phyloP scores from a whole-genome alignment of 2,888 invertebrate species.

The Vandiemenella viatica region DNA sequence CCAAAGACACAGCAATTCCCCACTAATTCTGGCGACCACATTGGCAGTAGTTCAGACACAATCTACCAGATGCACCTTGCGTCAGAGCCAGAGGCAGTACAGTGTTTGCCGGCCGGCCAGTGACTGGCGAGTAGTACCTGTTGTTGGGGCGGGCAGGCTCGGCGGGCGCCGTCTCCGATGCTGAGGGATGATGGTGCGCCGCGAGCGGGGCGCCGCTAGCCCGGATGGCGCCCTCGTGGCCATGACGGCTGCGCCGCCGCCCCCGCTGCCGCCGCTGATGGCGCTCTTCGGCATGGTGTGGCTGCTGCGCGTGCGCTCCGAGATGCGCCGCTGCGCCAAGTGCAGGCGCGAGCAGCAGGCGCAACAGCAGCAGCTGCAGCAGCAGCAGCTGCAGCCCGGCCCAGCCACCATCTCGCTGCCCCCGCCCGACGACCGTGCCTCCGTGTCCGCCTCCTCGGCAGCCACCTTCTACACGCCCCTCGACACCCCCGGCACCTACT shows the following conservation, averaged over 20 bases:
- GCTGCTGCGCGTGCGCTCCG: slow-evolving; percentile 65
- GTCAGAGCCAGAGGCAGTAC: too few species aligned
- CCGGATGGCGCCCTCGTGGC: too few species aligned
- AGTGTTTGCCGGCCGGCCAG: too few species aligned
- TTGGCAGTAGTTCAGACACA: too few species aligned
- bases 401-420: neutral
- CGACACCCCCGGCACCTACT: slow-evolving; percentile 31
- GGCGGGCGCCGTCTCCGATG: too few species aligned
- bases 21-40: too few species aligned
- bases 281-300: slow-evolving; percentile 77
- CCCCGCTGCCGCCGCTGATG: slow-evolving; percentile 37
- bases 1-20: too few species aligned
- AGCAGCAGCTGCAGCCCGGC: slow-evolving; percentile 10
- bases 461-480: slow-evolving; percentile 24
- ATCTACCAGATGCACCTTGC: too few species aligned
- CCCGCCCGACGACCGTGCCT: slow-evolving; percentile 4
- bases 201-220: neutral
- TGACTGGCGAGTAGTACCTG: too few species aligned
- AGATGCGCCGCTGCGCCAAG: slow-evolving; percentile 59
- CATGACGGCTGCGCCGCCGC: too few species aligned
- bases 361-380: slow-evolving; percentile 24
- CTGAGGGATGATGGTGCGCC: too few species aligned
- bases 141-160: too few species aligned
- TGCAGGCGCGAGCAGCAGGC: slow-evolving; percentile 41
- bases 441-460: slow-evolving; percentile 22